Base-by-base conservation (phyloP, 2,888 invertebrate genomes). In the Thyatira batis region DNA sequence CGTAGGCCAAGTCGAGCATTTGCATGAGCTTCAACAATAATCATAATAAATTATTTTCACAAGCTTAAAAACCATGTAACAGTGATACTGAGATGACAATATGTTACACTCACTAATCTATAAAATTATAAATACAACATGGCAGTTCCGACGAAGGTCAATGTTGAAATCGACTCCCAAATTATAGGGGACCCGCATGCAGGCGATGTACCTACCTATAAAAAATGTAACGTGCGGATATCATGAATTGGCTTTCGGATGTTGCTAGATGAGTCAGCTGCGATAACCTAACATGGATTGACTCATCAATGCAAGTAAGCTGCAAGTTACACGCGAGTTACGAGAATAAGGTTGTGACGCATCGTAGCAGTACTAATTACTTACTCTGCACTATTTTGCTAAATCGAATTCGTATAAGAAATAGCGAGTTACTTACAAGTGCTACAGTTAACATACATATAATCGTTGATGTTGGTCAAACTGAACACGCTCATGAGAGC, bases 261-360 rank as follows among this genome's bases (percentile, higher is more conserved):
- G 53, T 53, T 56, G 51, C 52, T 30, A 55, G 52, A 67, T 87
- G 89, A 89, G 77, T 89, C 88, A 87, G 73, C 65, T 63, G 69
- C 73, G 75, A 82, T 82, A 81, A 70, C 72, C 73, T 69, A 73
- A 78, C 72, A 82, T 78, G 60, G 59, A 57, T 69, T 89, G 87
- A 88, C 74, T 88, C 89, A 89, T 80, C 69, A 69, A 67, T 69
- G 66, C 69, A 78, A 76, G 72, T 80, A 75, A 55, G 65, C 67
- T 68, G 65, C 65, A 71, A 72, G 66, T 71, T 73, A 70, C 70
- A 63, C 58, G 39, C 57, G n/a, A n/a, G n/a, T n/a, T 13, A 76
- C 76, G 58, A 76, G 78, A 84, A 87, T 85, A 82, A 78, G 72
- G 65, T 62, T 58, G 75, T 90, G 90, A 90, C 88, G 84, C 89